Percentiles rank a stretch among this genome's conserved stretches.
phyloP scores from a whole-genome alignment of 2,113 vertebrate genomes.

The Grus americana region DNA sequence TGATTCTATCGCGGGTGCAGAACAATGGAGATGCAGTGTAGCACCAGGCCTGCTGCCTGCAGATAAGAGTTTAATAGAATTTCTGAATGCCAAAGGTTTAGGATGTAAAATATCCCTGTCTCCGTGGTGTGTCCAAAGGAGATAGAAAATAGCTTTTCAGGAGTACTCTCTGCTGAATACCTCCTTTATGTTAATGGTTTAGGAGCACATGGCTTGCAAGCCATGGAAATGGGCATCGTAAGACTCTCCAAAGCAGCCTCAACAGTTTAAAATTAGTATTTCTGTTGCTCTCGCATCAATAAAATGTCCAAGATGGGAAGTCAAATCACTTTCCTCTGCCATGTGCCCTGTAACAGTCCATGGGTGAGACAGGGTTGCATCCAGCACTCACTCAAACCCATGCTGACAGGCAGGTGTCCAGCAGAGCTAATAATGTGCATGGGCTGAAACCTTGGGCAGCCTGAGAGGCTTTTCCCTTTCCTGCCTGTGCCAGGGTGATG shows the following conservation, averaged over 20 bases:
- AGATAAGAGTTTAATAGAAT: constrained; percentile 98
- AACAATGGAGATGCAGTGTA: constrained; percentile 88
- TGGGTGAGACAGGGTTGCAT: background rate
- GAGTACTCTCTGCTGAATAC: constrained; percentile 84
- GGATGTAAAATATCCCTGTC: constrained; percentile 89
- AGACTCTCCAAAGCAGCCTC: background rate
- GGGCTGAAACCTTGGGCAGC: background rate
- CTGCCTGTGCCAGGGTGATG: background rate
- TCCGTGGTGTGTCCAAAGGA: constrained; percentile 83
- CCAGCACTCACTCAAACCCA: accelerated
- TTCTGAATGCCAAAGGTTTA: constrained; percentile 91
- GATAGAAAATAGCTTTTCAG: constrained; percentile 90
- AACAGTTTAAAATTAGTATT: background rate
- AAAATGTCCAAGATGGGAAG: background rate
- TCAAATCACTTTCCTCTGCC: background rate
- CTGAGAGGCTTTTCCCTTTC: background rate
- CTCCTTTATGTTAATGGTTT: constrained; percentile 85
- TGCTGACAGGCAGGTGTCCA: background rate
- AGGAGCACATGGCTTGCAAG: constrained; percentile 66
- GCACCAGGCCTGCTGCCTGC: constrained; percentile 86
- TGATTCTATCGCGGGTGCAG: constrained; percentile 85
- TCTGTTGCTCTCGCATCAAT: background rate
- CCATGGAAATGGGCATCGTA: constrained; percentile 49
- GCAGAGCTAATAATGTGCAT: background rate
- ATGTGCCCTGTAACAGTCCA: accelerated